These are phyloP conservation scores for Orientallactaga sibirica DNA, from an alignment of 2,797 vertebrate genomes.

Conservation along the genomic window DNA sequence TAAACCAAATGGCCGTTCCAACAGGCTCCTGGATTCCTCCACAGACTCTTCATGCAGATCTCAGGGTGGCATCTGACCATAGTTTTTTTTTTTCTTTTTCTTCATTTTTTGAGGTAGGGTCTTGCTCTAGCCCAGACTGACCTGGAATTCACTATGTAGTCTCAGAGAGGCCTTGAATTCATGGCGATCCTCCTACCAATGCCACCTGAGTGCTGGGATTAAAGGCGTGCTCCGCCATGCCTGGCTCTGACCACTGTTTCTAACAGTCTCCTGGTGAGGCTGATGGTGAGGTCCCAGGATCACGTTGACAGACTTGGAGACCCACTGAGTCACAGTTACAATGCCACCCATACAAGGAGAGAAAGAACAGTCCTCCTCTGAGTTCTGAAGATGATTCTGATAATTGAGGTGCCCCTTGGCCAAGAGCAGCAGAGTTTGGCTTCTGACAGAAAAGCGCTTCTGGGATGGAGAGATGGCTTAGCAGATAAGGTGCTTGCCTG, in stretches of 20 bases:
- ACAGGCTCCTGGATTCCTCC: background rate
- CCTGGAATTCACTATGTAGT: no score
- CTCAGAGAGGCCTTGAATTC: no score
- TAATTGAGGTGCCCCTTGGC: background rate
- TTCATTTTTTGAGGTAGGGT: no score
- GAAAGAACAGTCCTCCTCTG: background rate
- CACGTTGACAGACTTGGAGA: background rate
- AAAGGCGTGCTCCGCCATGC: no score
- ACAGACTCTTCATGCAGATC: background rate
- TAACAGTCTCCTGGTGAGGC: background rate
- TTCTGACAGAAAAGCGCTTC: constrained; percentile 41
- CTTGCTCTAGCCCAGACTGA: no score
- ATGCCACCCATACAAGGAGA: background rate
- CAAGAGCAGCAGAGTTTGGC: background rate
- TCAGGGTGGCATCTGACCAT: background rate
- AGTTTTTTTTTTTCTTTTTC: background rate
- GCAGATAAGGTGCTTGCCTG: no score
- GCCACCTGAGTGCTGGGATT: no score
- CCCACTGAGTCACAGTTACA: background rate
- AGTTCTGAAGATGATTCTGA: constrained; percentile 14
- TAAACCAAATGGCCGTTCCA: background rate
- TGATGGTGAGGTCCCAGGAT: background rate
- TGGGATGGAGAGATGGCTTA: no score
- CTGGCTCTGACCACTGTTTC: background rate
- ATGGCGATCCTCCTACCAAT: no score